phyloP scores from a whole-genome alignment of 2,113 vertebrate species.

The Lepisosteus osseus region DNA sequence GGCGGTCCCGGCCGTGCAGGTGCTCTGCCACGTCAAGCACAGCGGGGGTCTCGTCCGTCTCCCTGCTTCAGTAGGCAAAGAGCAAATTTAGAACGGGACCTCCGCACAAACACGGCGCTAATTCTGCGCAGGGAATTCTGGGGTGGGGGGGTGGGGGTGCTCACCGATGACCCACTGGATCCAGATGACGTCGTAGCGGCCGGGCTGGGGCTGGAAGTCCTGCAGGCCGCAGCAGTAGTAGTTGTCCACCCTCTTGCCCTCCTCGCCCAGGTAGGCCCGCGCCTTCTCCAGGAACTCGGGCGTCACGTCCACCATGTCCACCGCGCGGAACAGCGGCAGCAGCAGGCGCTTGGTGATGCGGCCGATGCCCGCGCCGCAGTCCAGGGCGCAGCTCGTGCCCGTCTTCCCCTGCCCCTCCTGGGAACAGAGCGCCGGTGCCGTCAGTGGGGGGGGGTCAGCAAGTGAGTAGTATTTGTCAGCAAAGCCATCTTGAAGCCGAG shows the following conservation, averaged over 20 bases:
- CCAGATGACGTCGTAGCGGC: conserved; percentile 92
- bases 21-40: no score
- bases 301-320: conserved; percentile 94
- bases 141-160: conserved; percentile 22
- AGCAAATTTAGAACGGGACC: no score
- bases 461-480: not conserved
- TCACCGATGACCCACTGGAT: conserved; percentile 98
- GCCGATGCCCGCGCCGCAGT: conserved; percentile 92
- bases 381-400: conserved; percentile 73
- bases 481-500: not conserved
- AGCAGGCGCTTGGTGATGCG: conserved; percentile 90
- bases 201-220: conserved; percentile 81
- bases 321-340: conserved; percentile 81
- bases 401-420: conserved; percentile 84
- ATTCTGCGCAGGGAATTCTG: no score
- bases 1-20: no score
- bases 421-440: not conserved
- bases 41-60: no score
- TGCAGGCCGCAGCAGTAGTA: conserved; percentile 89
- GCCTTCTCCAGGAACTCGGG: conserved; percentile 89
- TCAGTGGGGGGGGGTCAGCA: not conserved
- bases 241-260: conserved; percentile 79
- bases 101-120: no score
- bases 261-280: conserved; percentile 82
- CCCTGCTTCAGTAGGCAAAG: no score